Evolutionary conservation across 2,113 vertebrate species (phyloP).

Genomic region (Tauraco erythrolophus): DNA sequence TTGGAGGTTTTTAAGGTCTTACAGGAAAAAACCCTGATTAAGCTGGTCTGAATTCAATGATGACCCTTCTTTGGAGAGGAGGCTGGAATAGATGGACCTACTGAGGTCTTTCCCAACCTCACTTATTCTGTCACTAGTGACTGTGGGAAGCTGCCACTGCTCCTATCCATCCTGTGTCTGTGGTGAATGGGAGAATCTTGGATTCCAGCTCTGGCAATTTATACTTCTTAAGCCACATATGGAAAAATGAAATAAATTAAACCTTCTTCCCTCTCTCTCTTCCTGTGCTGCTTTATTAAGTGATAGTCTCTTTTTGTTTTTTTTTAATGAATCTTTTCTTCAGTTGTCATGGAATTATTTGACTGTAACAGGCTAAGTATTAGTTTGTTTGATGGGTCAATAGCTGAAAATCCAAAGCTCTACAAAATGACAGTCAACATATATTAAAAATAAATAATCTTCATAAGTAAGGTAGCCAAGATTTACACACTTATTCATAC

Average conservation of each 20-base stretch:
- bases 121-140: neutral
- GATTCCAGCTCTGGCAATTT: neutral
- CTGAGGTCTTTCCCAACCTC: neutral
- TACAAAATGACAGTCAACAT: neutral
- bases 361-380: neutral
- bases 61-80: neutral
- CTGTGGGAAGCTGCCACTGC: neutral
- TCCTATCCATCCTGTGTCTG: neutral
- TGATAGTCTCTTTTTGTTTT: no score
- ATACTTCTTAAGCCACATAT: neutral
- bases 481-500: neutral
- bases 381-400: neutral
- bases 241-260: neutral
- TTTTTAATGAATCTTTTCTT: neutral
- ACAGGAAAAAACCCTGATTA: neutral
- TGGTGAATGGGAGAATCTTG: neutral
- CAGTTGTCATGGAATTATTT: neutral
- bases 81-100: neutral
- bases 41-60: neutral
- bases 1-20: neutral
- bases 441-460: neutral
- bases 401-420: neutral
- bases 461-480: neutral
- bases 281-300: neutral
- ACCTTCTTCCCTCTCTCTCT: accelerated